Evolutionary conservation across 2,888 invertebrate species (phyloP), one percentile per base, ranked within the genome.

Genomic region (Macrostomum cliftonense): DNA sequence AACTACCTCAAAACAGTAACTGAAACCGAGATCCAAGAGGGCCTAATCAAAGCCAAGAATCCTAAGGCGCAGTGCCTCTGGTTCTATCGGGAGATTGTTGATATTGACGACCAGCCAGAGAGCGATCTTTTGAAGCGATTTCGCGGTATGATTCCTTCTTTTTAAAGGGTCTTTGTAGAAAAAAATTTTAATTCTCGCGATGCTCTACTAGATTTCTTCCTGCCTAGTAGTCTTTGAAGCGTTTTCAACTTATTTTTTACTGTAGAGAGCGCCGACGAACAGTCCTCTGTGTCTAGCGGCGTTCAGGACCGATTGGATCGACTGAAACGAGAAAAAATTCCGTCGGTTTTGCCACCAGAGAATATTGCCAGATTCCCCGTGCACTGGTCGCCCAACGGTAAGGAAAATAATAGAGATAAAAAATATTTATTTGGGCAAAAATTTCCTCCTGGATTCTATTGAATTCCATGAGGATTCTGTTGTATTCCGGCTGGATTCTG

Each of bases 21-120:
- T 12, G 56, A 56, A 43, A 21, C 44, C 12, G 56, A 56, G 39
- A 53, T 56, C 11, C 12, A 17, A 17, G 17, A 42, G 17, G 56
- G 55, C 1, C 46, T 56, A 12, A 14, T 52, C 20, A 14, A 42
- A n/a, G 39, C 17, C 12, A 43, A 52, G 12, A 49, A 59, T 37
- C 45, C 52, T 4, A 42, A 50, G 1, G 51, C 53, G 14, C 52
- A 54, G 13, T 60, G 61, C 49, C 17, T 61, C 9, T 62, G 61
- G 61, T 56, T 61, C 37, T 57, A 56, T 39, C 51, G 62, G 17
- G 57, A 55, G 9, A 57, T 62, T 14, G 43, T 49, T 12, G 56
- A 57, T 38, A 59, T 62, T 12, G 56, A 58, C 37, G 36, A 56
- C 5, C 50, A 21, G 13, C 16, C 39, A 9, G n/a, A n/a, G n/a